Conservation (phyloP, 23 tunicate genomes). For the Ascidia mentula region DNA sequence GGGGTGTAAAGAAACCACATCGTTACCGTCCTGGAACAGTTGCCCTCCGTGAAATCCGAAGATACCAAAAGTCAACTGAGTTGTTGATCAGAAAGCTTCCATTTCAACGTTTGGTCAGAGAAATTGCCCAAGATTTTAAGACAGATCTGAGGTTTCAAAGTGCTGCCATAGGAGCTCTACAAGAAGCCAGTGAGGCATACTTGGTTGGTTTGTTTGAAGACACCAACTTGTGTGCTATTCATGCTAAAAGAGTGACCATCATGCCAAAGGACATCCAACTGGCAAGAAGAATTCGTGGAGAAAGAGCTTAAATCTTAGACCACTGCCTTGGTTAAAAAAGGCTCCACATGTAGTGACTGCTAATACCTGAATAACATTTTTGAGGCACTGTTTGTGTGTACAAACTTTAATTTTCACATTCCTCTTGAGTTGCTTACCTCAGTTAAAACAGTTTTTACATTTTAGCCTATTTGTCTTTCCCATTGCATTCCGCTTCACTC, state of each 20-base stretch:
- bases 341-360: too few species aligned
- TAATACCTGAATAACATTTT: too few species aligned
- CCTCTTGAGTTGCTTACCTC: too few species aligned
- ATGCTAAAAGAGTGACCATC: slow-evolving; percentile 66
- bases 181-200: slow-evolving; percentile 52
- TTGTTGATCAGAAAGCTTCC: slow-evolving; percentile 56
- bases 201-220: slow-evolving; percentile 11
- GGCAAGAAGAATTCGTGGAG: slow-evolving; percentile 21
- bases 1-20: slow-evolving; percentile 36
- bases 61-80: slow-evolving; percentile 65
- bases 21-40: slow-evolving; percentile 64
- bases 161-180: slow-evolving; percentile 60
- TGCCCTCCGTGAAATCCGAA: slow-evolving; percentile 63
- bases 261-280: slow-evolving; percentile 67
- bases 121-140: slow-evolving; percentile 73
- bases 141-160: slow-evolving; percentile 66
- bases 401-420: too few species aligned
- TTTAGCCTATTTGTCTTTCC: too few species aligned
- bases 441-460: too few species aligned
- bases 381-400: too few species aligned
- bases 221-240: slow-evolving; percentile 55
- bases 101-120: slow-evolving; percentile 61
- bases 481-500: too few species aligned
- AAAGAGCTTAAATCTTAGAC: slow-evolving; percentile 24
- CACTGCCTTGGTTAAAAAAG: too few species aligned